Percentiles rank a stretch among this genome's conserved stretches.
Evolutionary conservation across 2,888 invertebrate genomes (phyloP).

Genomic region (Watsonalla binaria): DNA sequence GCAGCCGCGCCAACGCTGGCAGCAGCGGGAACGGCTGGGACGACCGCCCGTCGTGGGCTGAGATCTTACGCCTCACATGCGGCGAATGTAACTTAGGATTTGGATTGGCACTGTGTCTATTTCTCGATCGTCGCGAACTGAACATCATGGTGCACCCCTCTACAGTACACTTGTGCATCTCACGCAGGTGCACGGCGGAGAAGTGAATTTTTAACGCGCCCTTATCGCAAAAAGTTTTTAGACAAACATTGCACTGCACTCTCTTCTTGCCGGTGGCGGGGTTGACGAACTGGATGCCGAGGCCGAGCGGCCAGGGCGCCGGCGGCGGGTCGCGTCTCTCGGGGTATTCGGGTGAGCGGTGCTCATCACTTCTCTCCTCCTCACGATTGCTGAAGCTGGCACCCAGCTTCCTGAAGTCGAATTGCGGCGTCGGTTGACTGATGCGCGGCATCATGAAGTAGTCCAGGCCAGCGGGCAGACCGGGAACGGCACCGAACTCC

Average conservation of each 20-base stretch:
- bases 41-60: slow-evolving; percentile 94
- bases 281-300: slow-evolving; percentile 92
- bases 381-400: slow-evolving; percentile 80
- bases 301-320: slow-evolving; percentile 87
- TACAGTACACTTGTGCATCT: slow-evolving; percentile 99
- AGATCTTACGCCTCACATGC: slow-evolving; percentile 94
- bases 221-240: slow-evolving; percentile 99
- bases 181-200: slow-evolving; percentile 97
- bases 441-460: slow-evolving; percentile 80
- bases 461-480: slow-evolving; percentile 71
- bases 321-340: slow-evolving; percentile 65
- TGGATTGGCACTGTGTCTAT: slow-evolving; percentile 97
- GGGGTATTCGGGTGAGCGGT: slow-evolving; percentile 62
- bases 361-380: slow-evolving; percentile 62
- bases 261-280: slow-evolving; percentile 96
- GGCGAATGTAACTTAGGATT: slow-evolving; percentile 98
- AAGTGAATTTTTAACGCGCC: slow-evolving; percentile 99
- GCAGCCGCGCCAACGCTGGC: slow-evolving; percentile 83
- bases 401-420: slow-evolving; percentile 89
- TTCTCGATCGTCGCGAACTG: slow-evolving; percentile 95
- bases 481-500: slow-evolving; percentile 71
- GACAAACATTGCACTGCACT: slow-evolving; percentile 97
- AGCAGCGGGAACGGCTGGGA: slow-evolving; percentile 88
- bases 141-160: slow-evolving; percentile 99
- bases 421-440: slow-evolving; percentile 91